A percentile compares a stretch with the other conserved stretches of the same genome.
phyloP scores from a whole-genome alignment of 2,888 invertebrate species.

The Caenorhabditis sulstoni region DNA sequence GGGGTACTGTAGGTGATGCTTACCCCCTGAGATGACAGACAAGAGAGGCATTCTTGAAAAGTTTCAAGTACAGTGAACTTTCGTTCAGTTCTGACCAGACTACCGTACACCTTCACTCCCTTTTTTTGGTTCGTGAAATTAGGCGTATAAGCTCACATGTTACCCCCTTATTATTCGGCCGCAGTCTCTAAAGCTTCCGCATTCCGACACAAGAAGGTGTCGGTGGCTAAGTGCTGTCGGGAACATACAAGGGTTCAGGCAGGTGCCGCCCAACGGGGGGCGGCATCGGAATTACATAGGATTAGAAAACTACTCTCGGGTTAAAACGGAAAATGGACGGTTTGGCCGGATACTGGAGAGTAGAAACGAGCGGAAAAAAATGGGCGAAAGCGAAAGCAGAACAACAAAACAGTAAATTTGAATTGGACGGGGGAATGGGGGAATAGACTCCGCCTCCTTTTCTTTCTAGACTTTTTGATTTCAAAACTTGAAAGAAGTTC shows the following conservation, averaged over 20 bases:
- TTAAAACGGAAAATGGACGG: not conserved
- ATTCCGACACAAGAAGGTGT: conserved; percentile 48
- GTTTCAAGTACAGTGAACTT: no score
- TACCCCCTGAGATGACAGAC: no score
- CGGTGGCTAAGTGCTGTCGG: not conserved
- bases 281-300: conserved; percentile 5
- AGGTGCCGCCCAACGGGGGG: conserved; percentile 5
- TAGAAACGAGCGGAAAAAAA: not conserved
- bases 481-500: no score
- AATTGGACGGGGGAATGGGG: no score
- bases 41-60: no score
- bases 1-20: not conserved
- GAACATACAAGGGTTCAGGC: not conserved
- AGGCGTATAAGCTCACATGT: not conserved
- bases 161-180: conserved; percentile 7
- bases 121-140: not conserved
- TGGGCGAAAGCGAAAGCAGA: no score
- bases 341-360: not conserved
- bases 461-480: no score
- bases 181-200: conserved; percentile 17
- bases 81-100: not conserved
- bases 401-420: no score
- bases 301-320: not conserved
- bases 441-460: no score
- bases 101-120: not conserved